These are phyloP conservation scores for Zosterops japonicus DNA, from an alignment of 2,113 vertebrate genomes.

Conservation along the genomic window DNA sequence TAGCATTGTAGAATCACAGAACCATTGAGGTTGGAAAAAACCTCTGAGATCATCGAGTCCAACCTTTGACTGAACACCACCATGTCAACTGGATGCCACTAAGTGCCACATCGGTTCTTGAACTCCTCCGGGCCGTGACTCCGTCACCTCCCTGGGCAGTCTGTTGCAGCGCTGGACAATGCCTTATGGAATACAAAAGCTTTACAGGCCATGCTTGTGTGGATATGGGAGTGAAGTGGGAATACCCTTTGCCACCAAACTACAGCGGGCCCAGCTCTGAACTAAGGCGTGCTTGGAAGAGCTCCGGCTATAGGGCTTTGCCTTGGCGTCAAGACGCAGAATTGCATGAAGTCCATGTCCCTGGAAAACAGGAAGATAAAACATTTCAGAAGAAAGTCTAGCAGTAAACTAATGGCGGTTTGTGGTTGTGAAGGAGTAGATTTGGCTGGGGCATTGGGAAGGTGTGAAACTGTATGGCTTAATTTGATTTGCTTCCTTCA, in stretches of 20 bases:
- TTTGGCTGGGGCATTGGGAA: not conserved
- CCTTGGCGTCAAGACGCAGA: not conserved
- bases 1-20: not conserved
- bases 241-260: not conserved
- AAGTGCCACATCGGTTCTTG: not conserved
- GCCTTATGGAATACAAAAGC: too few species aligned
- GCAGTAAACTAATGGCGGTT: not conserved
- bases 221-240: not conserved
- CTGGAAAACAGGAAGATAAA: not conserved
- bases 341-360: not conserved
- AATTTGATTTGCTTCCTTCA: not conserved
- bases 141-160: not conserved
- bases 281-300: rapidly evolving
- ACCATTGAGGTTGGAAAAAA: not conserved
- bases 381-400: not conserved
- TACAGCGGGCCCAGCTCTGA: not conserved
- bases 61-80: not conserved
- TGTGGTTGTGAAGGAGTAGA: not conserved
- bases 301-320: not conserved
- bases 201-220: not conserved
- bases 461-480: not conserved
- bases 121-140: not conserved
- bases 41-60: not conserved
- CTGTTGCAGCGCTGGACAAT: too few species aligned
- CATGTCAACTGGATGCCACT: not conserved